These are phyloP conservation scores for Subanguina moxae DNA, from an alignment of 1,140 invertebrate genomes.

Conservation along the genomic window DNA sequence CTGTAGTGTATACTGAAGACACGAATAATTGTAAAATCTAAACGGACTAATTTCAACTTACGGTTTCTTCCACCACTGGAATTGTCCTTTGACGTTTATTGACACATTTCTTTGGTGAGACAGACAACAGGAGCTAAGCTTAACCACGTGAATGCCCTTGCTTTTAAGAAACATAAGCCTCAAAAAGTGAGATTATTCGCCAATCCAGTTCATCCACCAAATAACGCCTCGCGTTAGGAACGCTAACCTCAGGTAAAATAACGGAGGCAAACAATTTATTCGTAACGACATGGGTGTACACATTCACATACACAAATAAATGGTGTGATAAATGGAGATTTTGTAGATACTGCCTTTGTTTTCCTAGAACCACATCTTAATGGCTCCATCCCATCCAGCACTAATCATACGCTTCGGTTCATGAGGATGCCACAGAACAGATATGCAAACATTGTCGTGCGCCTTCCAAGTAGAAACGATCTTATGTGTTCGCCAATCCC, in stretches of 20 bases:
- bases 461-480: slow-evolving; percentile 97
- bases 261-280: no score
- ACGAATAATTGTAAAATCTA: neutral
- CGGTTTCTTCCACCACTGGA: slow-evolving; percentile 52
- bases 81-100: slow-evolving; percentile 27
- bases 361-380: slow-evolving; percentile 93
- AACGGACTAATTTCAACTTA: slow-evolving; percentile 14
- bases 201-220: no score
- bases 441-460: slow-evolving; percentile 93
- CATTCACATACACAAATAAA: no score
- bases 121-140: neutral
- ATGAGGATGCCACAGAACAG: slow-evolving; percentile 93
- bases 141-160: no score
- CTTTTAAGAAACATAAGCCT: no score
- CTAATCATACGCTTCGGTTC: slow-evolving; percentile 92
- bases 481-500: slow-evolving; percentile 88
- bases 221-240: no score
- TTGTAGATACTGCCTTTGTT: neutral
- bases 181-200: no score
- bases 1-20: slow-evolving; percentile 43
- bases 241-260: no score
- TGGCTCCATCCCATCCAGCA: slow-evolving; percentile 94
- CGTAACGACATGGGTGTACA: no score
- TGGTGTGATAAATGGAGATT: neutral
- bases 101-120: neutral